phyloP scores from a whole-genome alignment of 2,888 invertebrate species.

The Ophion slaviceki region DNA sequence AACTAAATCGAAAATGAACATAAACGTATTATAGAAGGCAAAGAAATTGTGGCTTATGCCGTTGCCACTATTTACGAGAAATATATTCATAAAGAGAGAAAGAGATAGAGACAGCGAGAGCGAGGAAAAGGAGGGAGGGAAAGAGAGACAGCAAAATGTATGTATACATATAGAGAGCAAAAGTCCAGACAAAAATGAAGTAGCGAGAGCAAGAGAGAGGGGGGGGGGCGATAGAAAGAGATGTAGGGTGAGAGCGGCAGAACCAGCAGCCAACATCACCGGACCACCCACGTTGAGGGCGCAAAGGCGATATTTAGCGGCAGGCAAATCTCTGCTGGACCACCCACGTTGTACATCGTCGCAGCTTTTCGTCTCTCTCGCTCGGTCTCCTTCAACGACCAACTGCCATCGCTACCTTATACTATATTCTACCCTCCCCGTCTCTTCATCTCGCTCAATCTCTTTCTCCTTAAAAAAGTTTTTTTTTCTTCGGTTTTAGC shows the following conservation, averaged over 20 bases:
- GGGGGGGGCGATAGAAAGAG: slow-evolving; percentile 44
- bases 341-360: slow-evolving; percentile 80
- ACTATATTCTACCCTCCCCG: slow-evolving; percentile 66
- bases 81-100: background rate
- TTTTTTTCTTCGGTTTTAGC: background rate
- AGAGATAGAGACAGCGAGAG: background rate
- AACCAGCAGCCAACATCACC: slow-evolving; percentile 60
- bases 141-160: background rate
- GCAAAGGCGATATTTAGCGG: slow-evolving; percentile 83
- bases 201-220: slow-evolving; percentile 26
- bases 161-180: slow-evolving; percentile 19
- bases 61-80: slow-evolving; percentile 6
- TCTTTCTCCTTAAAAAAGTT: slow-evolving; percentile 21
- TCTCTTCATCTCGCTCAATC: slow-evolving; percentile 31
- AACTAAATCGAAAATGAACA: slow-evolving; percentile 13
- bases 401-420: slow-evolving; percentile 77
- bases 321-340: slow-evolving; percentile 82
- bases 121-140: slow-evolving; percentile 19
- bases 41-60: slow-evolving; percentile 1
- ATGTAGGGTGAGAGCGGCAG: slow-evolving; percentile 42
- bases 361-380: slow-evolving; percentile 45
- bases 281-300: slow-evolving; percentile 82
- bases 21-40: background rate
- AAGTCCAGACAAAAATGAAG: slow-evolving; percentile 41
- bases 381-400: slow-evolving; percentile 67